These are phyloP conservation scores for Horisme vitalbata DNA, from an alignment of 2,888 invertebrate species.

Conservation along the genomic window DNA sequence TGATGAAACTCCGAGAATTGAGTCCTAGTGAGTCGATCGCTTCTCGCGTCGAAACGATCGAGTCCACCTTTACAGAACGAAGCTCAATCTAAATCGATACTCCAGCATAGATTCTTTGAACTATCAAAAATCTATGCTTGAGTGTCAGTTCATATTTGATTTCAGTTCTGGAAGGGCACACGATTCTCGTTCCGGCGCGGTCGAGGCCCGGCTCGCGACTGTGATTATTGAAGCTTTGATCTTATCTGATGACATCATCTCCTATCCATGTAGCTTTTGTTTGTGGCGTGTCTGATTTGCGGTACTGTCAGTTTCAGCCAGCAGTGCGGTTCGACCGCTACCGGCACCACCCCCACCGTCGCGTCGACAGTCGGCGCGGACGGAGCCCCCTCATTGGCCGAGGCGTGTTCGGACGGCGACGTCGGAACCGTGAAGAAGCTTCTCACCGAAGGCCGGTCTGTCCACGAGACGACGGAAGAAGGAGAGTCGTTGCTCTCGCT, in stretches of 20 bases:
- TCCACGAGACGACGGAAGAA: conserved; percentile 98
- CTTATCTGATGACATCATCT: conserved; percentile 67
- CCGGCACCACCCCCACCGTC: conserved; percentile 66
- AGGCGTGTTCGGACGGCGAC: conserved; percentile 97
- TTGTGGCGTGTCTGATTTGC: conserved; percentile 7
- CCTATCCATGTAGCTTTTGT: neutral
- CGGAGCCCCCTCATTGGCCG: conserved; percentile 90
- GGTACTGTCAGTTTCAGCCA: conserved; percentile 49
- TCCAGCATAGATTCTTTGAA: no score
- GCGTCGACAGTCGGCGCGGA: conserved; percentile 80
- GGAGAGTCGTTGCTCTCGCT: conserved; percentile 97
- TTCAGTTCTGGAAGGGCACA: no score
- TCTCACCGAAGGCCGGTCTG: conserved; percentile 95
- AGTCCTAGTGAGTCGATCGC: conserved; percentile 56
- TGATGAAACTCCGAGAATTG: conserved; percentile 86
- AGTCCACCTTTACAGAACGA: no score
- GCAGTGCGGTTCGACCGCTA: conserved; percentile 74
- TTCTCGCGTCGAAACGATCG: conserved; percentile 59
- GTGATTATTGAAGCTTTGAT: conserved; percentile 79
- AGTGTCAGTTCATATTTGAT: no score
- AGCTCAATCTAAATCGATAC: no score
- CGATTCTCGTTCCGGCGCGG: conserved; percentile 55
- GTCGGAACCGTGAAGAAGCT: conserved; percentile 95
- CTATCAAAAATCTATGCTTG: no score
- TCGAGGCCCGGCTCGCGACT: conserved; percentile 61